Evolutionary conservation across 2,888 invertebrate species (phyloP).

Genomic region (Pammene aurita): DNA sequence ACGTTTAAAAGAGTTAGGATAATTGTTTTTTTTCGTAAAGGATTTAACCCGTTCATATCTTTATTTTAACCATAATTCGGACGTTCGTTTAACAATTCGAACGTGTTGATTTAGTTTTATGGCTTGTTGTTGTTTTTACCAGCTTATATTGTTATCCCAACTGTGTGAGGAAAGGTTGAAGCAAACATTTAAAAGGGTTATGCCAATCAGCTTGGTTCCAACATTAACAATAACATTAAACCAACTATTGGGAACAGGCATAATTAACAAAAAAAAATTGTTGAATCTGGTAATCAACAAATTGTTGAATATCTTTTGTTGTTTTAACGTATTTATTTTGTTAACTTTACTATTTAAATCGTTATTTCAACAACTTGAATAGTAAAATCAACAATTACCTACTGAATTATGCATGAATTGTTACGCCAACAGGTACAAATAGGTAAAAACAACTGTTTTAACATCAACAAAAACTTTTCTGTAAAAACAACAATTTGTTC

Average conservation of each 20-base stretch:
- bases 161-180: no score
- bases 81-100: no score
- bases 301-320: not conserved
- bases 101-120: no score
- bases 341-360: not conserved
- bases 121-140: no score
- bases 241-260: constrained; percentile 1
- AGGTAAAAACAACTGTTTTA: not conserved
- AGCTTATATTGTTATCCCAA: no score
- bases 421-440: constrained; percentile 1
- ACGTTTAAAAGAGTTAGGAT: no score
- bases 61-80: no score
- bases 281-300: not conserved
- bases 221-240: constrained; percentile 2
- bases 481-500: not conserved
- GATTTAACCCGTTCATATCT: no score
- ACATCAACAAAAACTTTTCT: constrained; percentile 1
- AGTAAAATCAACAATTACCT: constrained; percentile 2
- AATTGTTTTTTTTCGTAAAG: no score
- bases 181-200: no score
- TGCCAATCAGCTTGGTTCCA: no score
- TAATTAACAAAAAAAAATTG: not conserved
- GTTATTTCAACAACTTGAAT: not conserved
- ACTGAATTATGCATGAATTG: constrained; percentile 3
- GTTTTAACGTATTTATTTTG: not conserved